A percentile compares a stretch with the other conserved stretches of the same genome.
Conservation (phyloP, 2,113 vertebrate species). For the Geococcyx californianus region DNA sequence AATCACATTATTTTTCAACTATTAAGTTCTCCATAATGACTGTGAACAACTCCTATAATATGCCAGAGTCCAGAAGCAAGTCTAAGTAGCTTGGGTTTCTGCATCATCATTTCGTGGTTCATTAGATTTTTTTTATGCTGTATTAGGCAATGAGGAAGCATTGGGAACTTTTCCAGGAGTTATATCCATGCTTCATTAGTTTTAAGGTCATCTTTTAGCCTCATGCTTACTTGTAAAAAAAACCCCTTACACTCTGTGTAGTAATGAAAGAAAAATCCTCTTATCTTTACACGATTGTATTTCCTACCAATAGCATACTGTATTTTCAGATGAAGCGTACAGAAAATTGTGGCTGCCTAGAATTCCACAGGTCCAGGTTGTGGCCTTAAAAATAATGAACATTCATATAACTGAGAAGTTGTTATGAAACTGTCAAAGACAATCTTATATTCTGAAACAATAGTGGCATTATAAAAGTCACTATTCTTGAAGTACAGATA, state of each 20-base stretch:
- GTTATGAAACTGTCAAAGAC: not conserved
- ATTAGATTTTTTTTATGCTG: conserved; percentile 52
- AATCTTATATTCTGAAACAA: not conserved
- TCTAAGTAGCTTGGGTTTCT: conserved; percentile 54
- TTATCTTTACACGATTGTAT: not conserved
- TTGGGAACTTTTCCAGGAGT: conserved; percentile 53
- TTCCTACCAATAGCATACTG: not conserved
- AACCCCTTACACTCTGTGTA: not conserved
- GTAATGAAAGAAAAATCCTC: conserved; percentile 19
- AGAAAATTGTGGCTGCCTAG: not conserved
- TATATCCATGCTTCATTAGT: conserved; percentile 29
- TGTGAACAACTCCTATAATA: not conserved
- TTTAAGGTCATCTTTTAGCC: conserved; percentile 58
- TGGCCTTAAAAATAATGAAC: not conserved
- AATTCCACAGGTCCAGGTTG: not conserved
- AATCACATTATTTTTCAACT: not conserved
- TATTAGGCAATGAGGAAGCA: conserved; percentile 35
- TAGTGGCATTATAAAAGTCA: not conserved
- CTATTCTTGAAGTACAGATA: not conserved
- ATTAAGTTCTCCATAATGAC: not conserved
- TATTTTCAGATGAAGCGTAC: not conserved
- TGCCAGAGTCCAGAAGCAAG: conserved; percentile 3
- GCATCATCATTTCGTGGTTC: conserved; percentile 52
- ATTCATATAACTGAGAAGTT: not conserved
- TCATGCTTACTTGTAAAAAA: conserved; percentile 2